Conservation (phyloP, 2,888 invertebrate genomes). For the Lochmaea capreae region DNA sequence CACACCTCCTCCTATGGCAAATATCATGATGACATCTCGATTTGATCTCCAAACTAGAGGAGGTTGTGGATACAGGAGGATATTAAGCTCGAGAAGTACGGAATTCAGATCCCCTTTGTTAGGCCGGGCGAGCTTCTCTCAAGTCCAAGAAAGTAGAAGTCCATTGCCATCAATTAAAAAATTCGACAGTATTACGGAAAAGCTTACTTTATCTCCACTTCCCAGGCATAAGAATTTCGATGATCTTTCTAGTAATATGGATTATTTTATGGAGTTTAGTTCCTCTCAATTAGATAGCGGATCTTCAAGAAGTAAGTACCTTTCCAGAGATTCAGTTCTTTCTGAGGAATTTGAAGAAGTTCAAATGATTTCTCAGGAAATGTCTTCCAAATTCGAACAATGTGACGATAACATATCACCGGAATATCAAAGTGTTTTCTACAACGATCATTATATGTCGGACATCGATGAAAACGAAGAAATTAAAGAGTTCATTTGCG, state of each 20-base stretch:
- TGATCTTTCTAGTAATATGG: slow-evolving; percentile 47
- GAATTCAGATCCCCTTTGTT: slow-evolving; percentile 55
- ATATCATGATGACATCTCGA: slow-evolving; percentile 62
- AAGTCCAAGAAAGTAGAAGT: slow-evolving; percentile 36
- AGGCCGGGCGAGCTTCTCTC: slow-evolving; percentile 40
- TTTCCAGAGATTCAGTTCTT: slow-evolving; percentile 59
- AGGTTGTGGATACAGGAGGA: slow-evolving; percentile 58
- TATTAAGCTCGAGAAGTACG: slow-evolving; percentile 58
- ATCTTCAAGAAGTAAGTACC: slow-evolving; percentile 54
- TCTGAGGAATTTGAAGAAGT: slow-evolving; percentile 62
- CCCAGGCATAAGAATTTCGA: slow-evolving; percentile 56
- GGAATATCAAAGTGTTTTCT: slow-evolving; percentile 57
- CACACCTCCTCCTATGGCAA: slow-evolving; percentile 64
- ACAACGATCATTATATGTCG: slow-evolving; percentile 64
- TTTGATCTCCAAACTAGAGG: slow-evolving; percentile 59
- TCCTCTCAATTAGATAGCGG: not conserved
- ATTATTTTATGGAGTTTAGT: slow-evolving; percentile 46
- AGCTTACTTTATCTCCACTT: slow-evolving; percentile 53
- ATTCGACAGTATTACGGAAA: slow-evolving; percentile 41
- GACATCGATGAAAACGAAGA: slow-evolving; percentile 65
- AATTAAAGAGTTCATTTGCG: slow-evolving; percentile 59
- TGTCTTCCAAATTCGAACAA: slow-evolving; percentile 44
- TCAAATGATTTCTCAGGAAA: slow-evolving; percentile 55
- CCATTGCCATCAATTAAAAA: slow-evolving; percentile 28
- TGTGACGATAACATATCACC: slow-evolving; percentile 47